Evolutionary conservation across 2,888 invertebrate species (phyloP), one percentile per base, ranked within the genome.

Genomic region (Papilio gigon): DNA sequence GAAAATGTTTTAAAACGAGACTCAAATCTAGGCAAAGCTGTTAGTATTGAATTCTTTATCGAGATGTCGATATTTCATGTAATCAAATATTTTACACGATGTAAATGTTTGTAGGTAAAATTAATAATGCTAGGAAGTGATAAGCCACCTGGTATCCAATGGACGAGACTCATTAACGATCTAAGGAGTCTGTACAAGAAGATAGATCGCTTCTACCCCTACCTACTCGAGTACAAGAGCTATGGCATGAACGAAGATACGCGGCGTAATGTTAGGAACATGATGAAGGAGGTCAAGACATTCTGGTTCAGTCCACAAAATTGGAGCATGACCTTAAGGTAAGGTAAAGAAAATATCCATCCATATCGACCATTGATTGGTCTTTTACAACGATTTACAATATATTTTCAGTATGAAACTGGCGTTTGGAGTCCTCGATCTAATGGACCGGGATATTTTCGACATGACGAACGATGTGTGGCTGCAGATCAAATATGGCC

Each of bases 401-500:
- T 72, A 53, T 70, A 47, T 11, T 82, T 84, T 14, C 76, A 92
- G 91, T 33, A 70, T 89, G 0, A 90, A 90, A 65, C 70, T 89
- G 3, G 78, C 79, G 0, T 77, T 90, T 37, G 84, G 85, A 4
- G 65, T 87, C 0, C 71, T 92, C 68, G 90, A 92, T 65, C 68
- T 90, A 0, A 44, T 89, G 66, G 90, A 92, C 71, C 79, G 81
- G 11, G 84, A 80, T 0, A 75, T 88, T 12, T 92, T 92, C 65
- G 76, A 80, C 65, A 63, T 91, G 35, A 79, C 71, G 0, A 76
- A 71, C 17, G 82, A 83, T 0, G 71, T 71, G 4, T 92, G 92
- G 92, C 60, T 80, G 20, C 80, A 78, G 67, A 75, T 87, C 4
- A 92, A 90, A 70, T 76, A 83, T 40, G 74, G 79, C 4, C 70